Percentiles rank a stretch among this genome's conserved stretches.
Evolutionary conservation across 1,140 invertebrate genomes (phyloP).

Genomic region (Bilobella aurantiaca): DNA sequence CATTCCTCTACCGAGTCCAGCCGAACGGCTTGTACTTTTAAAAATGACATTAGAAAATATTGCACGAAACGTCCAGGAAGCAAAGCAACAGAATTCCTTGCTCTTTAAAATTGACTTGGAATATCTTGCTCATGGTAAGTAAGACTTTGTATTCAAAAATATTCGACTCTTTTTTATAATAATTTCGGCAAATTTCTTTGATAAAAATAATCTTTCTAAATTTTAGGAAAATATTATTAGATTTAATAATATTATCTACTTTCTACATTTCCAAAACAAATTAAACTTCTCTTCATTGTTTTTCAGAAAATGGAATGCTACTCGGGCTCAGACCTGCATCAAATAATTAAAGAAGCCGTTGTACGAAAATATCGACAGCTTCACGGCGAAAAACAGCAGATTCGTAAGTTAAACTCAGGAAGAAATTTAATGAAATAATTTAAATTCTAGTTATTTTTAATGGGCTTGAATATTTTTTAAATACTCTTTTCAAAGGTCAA

Average conservation of each 20-base stretch:
- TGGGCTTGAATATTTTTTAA: not conserved
- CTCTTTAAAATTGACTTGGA: constrained; percentile 42
- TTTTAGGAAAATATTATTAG: constrained; percentile 23
- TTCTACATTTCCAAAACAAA: constrained; percentile 1
- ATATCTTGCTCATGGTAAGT: constrained; percentile 39
- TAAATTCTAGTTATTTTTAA: constrained; percentile 31
- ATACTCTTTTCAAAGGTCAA: not conserved
- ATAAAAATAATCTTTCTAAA: too few species aligned
- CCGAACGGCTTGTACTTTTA: constrained; percentile 57
- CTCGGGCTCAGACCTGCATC: constrained; percentile 76
- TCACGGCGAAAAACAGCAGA: constrained; percentile 40
- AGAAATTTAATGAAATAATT: too few species aligned
- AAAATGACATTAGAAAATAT: constrained; percentile 45
- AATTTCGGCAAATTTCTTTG: too few species aligned
- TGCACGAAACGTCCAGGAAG: constrained; percentile 40
- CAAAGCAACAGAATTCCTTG: constrained; percentile 37
- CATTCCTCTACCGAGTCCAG: constrained; percentile 59
- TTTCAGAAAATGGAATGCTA: constrained; percentile 60
- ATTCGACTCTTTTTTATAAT: too few species aligned
- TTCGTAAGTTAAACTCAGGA: constrained; percentile 47
- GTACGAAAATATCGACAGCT: constrained; percentile 42
- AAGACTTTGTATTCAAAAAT: too few species aligned
- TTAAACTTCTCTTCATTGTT: constrained; percentile 16
- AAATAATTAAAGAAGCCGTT: constrained; percentile 78
- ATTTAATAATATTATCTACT: constrained; percentile 1